Evolutionary conservation across 1,140 invertebrate species (phyloP).

Genomic region (Parasteatoda tepidariorum): DNA sequence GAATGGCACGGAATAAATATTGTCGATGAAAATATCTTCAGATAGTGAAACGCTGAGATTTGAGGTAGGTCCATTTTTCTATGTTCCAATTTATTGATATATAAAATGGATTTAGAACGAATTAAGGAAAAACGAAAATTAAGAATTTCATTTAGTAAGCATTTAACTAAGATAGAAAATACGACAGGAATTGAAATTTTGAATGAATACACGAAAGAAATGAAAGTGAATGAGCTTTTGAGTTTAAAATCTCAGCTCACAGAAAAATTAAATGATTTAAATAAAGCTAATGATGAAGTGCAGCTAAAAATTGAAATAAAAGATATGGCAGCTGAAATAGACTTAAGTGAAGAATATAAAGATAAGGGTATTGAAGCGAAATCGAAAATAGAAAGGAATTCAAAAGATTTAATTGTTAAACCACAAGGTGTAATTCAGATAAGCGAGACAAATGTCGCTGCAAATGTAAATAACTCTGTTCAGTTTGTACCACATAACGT

Average conservation of each 20-base stretch:
- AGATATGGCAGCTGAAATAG: background rate
- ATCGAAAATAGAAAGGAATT: background rate
- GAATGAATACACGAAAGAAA: background rate
- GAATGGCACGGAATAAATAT: too few relatives aligned
- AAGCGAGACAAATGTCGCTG: background rate
- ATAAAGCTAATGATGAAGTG: background rate
- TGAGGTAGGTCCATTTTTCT: too few relatives aligned
- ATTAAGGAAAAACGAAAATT: too few relatives aligned
- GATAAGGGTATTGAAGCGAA: background rate
- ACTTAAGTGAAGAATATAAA: background rate
- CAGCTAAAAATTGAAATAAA: slow-evolving; percentile 5
- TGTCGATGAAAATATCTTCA: too few relatives aligned
- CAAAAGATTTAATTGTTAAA: background rate
- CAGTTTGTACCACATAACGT: background rate
- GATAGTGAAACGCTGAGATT: too few relatives aligned
- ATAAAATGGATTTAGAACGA: too few relatives aligned
- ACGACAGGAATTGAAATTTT: too few relatives aligned
- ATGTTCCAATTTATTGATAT: too few relatives aligned
- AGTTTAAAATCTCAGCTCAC: slow-evolving; percentile 51
- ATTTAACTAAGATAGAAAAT: too few relatives aligned
- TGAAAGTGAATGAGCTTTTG: background rate
- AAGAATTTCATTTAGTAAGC: too few relatives aligned
- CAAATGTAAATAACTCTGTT: background rate
- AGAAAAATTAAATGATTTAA: background rate
- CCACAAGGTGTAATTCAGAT: background rate